These are phyloP conservation scores for Hyperopisus bebe DNA, from an alignment of 2,113 vertebrate species.

Conservation along the genomic window DNA sequence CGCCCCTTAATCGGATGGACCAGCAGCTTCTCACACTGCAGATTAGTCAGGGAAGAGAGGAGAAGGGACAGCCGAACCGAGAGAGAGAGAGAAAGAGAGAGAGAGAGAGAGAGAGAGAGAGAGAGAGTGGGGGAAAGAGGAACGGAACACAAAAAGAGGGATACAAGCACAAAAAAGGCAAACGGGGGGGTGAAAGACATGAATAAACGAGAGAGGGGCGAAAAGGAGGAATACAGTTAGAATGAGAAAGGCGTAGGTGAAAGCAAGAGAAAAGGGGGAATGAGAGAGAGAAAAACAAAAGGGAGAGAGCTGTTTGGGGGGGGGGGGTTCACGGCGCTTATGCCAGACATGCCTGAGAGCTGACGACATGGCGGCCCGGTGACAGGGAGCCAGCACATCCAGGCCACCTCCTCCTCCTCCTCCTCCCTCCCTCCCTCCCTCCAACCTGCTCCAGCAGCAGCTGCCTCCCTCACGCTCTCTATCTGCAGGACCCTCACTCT, in stretches of 20 bases:
- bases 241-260: neutral
- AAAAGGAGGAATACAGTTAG: neutral
- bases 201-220: neutral
- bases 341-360: constrained; percentile 12
- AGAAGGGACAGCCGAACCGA: neutral
- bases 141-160: neutral
- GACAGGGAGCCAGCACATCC: neutral
- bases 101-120: neutral
- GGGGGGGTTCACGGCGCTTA: neutral
- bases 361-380: neutral
- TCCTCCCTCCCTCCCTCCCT: neutral
- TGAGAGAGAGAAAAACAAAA: neutral
- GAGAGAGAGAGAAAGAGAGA: neutral
- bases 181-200: neutral
- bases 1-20: neutral
- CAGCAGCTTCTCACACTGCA: neutral
- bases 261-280: neutral
- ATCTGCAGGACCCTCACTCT: neutral
- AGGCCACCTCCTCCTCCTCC: neutral
- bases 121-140: neutral
- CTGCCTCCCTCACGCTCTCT: neutral
- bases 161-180: neutral
- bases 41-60: neutral
- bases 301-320: neutral
- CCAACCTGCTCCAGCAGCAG: neutral